Conservation (phyloP, 2,113 vertebrate species). For the Syrmaticus mikado region DNA sequence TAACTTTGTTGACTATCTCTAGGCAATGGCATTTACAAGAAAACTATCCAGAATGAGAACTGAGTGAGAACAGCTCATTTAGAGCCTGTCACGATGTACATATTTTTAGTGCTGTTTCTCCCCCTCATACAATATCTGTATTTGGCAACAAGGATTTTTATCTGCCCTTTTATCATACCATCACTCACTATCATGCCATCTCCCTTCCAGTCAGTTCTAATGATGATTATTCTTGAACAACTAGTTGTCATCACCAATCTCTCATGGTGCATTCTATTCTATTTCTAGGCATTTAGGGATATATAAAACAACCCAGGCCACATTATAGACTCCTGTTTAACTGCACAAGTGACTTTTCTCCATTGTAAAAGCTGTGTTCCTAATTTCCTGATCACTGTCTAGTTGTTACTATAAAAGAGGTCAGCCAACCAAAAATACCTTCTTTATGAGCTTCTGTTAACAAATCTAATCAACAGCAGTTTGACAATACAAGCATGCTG, state of each 20-base stretch:
- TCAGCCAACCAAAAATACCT: not conserved
- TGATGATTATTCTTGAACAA: not conserved
- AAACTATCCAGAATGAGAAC: not conserved
- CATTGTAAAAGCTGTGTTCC: not conserved
- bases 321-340: not conserved
- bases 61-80: slow-evolving; percentile 17
- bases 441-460: not conserved
- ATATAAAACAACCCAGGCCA: not conserved
- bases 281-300: not conserved
- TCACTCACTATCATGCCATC: not conserved
- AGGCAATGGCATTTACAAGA: slow-evolving; percentile 19
- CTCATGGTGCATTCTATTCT: not conserved
- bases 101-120: not conserved
- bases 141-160: not conserved
- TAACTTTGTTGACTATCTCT: slow-evolving; percentile 14
- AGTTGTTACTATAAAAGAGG: not conserved
- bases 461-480: not conserved
- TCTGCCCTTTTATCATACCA: not conserved
- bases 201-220: not conserved
- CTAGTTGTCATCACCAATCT: not conserved
- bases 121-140: not conserved
- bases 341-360: not conserved
- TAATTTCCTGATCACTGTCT: not conserved
- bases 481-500: fast-evolving
- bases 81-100: not conserved